These are phyloP conservation scores for Typhlomys cinereus DNA, from an alignment of 2,113 vertebrate species.

Conservation along the genomic window DNA sequence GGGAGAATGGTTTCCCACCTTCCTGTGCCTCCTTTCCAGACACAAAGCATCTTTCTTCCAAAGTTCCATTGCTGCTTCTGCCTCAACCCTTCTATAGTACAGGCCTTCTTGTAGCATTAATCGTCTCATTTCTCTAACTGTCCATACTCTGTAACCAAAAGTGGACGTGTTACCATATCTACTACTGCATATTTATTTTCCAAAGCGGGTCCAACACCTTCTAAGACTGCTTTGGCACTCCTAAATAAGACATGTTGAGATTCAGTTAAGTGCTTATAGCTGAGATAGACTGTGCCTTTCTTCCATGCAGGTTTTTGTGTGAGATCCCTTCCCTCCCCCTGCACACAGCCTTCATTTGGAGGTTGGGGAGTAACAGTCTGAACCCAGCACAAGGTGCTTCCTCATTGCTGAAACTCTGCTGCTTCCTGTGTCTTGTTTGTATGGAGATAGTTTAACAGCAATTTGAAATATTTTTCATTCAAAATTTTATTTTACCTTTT, in stretches of 20 bases:
- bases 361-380: neutral
- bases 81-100: too few species aligned
- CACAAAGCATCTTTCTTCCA: neutral
- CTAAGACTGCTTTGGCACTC: constrained; percentile 43
- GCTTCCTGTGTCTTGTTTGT: neutral
- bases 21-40: neutral
- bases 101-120: neutral
- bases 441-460: neutral
- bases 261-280: neutral
- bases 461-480: neutral
- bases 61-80: neutral
- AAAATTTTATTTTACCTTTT: too few species aligned
- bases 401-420: neutral
- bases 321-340: neutral
- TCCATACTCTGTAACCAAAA: neutral
- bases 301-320: neutral
- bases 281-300: neutral
- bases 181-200: constrained; percentile 23
- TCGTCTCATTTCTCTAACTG: too few species aligned
- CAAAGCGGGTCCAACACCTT: neutral
- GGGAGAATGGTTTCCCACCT: too few species aligned
- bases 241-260: constrained; percentile 1
- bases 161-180: neutral
- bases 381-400: neutral
- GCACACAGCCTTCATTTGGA: neutral